phyloP scores from a whole-genome alignment of 2,888 invertebrate genomes.

The Drosophila hamatofila region DNA sequence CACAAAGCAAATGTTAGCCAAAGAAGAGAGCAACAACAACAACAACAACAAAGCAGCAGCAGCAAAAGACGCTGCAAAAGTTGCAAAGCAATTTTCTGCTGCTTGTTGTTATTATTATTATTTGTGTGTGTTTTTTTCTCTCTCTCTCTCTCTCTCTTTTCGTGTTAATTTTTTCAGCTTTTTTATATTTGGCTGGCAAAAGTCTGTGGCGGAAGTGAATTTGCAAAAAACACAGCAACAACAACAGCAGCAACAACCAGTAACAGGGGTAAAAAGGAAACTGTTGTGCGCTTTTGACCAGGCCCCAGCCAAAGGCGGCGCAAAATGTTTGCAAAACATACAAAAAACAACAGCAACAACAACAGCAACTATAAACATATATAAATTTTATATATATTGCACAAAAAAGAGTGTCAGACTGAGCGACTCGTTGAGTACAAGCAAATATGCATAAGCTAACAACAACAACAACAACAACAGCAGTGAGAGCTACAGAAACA shows the following conservation, averaged over 20 bases:
- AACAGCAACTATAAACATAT: background rate
- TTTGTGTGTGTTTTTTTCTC: conserved; percentile 25
- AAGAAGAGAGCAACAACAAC: conserved; percentile 5
- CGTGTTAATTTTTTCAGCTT: conserved; percentile 51
- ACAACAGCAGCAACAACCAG: conserved; percentile 25
- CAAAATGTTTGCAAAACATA: conserved; percentile 55
- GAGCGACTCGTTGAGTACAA: conserved; percentile 54
- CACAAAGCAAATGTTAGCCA: conserved; percentile 67
- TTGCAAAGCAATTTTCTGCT: conserved; percentile 69
- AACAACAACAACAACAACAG: conserved; percentile 31
- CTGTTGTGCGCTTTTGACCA: conserved; percentile 71
- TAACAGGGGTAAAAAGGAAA: conserved; percentile 45
- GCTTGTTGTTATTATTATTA: conserved; percentile 57
- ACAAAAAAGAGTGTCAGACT: conserved; percentile 64
- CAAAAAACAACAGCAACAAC: conserved; percentile 15
- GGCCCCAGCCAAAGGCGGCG: conserved; percentile 43
- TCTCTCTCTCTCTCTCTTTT: background rate
- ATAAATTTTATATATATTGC: conserved; percentile 34
- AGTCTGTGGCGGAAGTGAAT: conserved; percentile 75
- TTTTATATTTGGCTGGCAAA: conserved; percentile 48
- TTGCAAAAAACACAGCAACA: conserved; percentile 65
- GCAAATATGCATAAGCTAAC: conserved; percentile 57
- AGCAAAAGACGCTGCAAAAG: conserved; percentile 50
- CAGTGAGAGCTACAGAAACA: conserved; percentile 42
- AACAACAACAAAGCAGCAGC: background rate